phyloP scores from a whole-genome alignment of 2,113 vertebrate species.

The Trematocara macrostoma region DNA sequence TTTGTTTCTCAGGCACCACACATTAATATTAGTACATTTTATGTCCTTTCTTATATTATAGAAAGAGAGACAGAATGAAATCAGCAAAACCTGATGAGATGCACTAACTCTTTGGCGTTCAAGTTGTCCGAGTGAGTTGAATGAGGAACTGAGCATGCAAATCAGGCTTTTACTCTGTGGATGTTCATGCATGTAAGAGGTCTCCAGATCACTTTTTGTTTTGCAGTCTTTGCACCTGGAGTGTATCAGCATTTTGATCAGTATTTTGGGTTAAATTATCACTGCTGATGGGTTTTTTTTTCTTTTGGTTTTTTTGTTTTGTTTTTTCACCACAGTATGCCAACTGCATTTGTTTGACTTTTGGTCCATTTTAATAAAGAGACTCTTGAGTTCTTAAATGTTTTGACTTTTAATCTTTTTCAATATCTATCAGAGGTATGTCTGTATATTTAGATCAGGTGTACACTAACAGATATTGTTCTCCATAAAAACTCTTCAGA shows the following conservation, averaged over 20 bases:
- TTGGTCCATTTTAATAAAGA: slow-evolving; percentile 59
- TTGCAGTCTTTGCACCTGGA: slow-evolving; percentile 1
- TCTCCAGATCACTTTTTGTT: not conserved
- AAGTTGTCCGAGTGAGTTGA: not conserved
- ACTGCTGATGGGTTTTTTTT: slow-evolving; percentile 2
- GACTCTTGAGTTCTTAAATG: slow-evolving; percentile 8
- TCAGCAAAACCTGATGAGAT: not conserved
- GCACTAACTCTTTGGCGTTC: not conserved
- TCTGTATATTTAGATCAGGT: not conserved
- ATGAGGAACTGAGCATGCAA: not conserved
- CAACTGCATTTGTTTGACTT: slow-evolving; percentile 45
- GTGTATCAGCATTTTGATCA: slow-evolving; percentile 2
- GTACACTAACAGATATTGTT: not conserved
- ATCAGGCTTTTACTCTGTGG: not conserved
- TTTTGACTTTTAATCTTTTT: not conserved
- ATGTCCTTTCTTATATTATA: not conserved
- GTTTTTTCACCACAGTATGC: slow-evolving; percentile 15
- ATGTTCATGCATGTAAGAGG: not conserved
- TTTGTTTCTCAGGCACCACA: slow-evolving; percentile 26
- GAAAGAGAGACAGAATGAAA: not conserved
- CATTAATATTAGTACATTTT: not conserved
- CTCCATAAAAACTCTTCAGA: not conserved
- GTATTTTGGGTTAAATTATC: slow-evolving; percentile 29
- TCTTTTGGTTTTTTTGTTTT: not conserved
- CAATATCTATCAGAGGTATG: not conserved